Percentiles rank a stretch among this genome's conserved stretches.
These are phyloP conservation scores for Phenacoccus solenopsis DNA, from an alignment of 1,140 invertebrate genomes.

Conservation along the genomic window DNA sequence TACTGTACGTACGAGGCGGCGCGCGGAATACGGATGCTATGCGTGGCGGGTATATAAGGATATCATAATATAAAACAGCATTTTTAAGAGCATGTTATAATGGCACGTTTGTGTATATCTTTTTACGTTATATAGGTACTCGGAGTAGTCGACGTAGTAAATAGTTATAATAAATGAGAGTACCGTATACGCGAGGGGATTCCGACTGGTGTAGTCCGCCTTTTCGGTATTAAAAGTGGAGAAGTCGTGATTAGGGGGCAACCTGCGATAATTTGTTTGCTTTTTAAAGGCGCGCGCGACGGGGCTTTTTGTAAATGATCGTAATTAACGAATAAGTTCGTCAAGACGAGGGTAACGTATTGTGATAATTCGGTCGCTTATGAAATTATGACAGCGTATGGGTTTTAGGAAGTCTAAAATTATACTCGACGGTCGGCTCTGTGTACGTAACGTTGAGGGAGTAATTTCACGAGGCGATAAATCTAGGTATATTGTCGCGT, in stretches of 20 bases:
- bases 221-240: no score
- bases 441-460: no score
- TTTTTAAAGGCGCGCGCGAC: neutral
- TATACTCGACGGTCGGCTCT: no score
- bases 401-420: neutral
- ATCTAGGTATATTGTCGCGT: no score
- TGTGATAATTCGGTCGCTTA: neutral
- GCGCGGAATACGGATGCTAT: neutral
- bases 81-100: constrained; percentile 3
- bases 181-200: no score
- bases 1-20: no score
- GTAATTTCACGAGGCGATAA: no score
- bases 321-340: neutral
- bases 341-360: neutral
- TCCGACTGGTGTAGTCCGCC: no score
- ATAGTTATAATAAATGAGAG: constrained; percentile 3
- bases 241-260: neutral
- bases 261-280: neutral
- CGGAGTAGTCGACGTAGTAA: neutral
- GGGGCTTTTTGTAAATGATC: neutral
- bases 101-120: neutral
- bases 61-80: constrained; percentile 4
- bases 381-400: neutral
- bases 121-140: neutral
- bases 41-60: neutral